phyloP scores from a whole-genome alignment of 2,113 vertebrate genomes.

The Sterrhoptilus dennistouni region DNA sequence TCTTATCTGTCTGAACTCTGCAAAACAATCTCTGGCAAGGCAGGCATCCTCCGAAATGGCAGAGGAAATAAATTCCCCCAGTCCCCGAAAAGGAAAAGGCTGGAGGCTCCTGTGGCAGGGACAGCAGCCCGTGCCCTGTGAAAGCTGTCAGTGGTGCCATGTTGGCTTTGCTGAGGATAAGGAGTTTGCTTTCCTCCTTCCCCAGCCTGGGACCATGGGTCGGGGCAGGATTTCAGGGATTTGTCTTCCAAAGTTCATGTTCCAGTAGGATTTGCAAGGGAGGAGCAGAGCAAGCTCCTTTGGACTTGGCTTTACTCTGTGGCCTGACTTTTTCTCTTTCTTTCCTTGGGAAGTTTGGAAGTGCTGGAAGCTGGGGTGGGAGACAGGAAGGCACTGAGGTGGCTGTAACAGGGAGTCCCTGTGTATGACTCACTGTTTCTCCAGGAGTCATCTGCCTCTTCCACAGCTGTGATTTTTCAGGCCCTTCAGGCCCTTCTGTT shows the following conservation, averaged over 20 bases:
- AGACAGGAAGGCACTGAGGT: background rate
- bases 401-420: background rate
- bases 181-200: background rate
- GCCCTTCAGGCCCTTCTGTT: too few relatives aligned
- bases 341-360: background rate
- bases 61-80: conserved; percentile 62
- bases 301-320: background rate
- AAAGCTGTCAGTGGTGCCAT: background rate
- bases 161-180: background rate
- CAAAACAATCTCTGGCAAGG: conserved; percentile 58
- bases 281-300: background rate
- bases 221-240: background rate
- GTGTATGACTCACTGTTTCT: background rate
- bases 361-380: background rate
- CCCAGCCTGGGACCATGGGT: background rate
- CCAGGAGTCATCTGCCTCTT: background rate
- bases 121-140: background rate
- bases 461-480: background rate
- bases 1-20: conserved; percentile 66
- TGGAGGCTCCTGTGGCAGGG: conserved; percentile 8
- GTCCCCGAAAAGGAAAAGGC: conserved; percentile 22
- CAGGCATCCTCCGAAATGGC: conserved; percentile 58
- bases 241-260: background rate
- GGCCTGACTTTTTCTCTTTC: background rate
- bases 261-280: background rate